A percentile compares a stretch with the other conserved stretches of the same genome.
phyloP scores from a whole-genome alignment of 1,140 invertebrate species.

The Lordiphosa stackelbergi region DNA sequence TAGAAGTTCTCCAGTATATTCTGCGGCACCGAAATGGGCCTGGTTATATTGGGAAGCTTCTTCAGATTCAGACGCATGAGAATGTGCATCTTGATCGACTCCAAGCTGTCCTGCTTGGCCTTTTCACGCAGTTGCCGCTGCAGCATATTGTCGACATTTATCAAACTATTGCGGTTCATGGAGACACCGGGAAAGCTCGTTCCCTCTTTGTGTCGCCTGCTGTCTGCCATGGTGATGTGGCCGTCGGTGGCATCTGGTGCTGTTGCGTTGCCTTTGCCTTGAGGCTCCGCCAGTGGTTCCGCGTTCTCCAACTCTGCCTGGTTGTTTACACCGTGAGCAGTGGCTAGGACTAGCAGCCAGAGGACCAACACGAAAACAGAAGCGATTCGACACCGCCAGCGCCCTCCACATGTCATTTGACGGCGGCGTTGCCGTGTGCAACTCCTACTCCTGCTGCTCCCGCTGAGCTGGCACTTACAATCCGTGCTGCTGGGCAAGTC shows the following conservation, averaged over 20 bases:
- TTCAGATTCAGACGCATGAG: slow-evolving; percentile 61
- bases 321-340: slow-evolving; percentile 13
- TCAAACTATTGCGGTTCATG: slow-evolving; percentile 41
- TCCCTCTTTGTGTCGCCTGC: no score
- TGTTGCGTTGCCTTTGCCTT: neutral
- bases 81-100: slow-evolving; percentile 71
- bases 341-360: slow-evolving; percentile 31
- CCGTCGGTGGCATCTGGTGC: no score
- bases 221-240: no score
- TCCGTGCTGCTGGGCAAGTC: no score
- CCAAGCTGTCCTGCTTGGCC: slow-evolving; percentile 62
- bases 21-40: slow-evolving; percentile 54
- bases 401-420: slow-evolving; percentile 1
- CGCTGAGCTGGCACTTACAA: no score
- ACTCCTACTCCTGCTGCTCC: no score
- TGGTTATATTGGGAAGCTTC: slow-evolving; percentile 63
- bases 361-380: slow-evolving; percentile 8
- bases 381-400: slow-evolving; percentile 8
- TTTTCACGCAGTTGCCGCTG: slow-evolving; percentile 61
- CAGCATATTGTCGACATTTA: slow-evolving; percentile 44
- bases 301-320: slow-evolving; percentile 4
- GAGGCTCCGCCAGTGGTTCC: no score
- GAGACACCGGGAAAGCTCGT: slow-evolving; percentile 29
- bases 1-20: slow-evolving; percentile 66
- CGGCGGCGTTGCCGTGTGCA: neutral